phyloP scores from a whole-genome alignment of 2,797 vertebrate species.

The Momotus momota region DNA sequence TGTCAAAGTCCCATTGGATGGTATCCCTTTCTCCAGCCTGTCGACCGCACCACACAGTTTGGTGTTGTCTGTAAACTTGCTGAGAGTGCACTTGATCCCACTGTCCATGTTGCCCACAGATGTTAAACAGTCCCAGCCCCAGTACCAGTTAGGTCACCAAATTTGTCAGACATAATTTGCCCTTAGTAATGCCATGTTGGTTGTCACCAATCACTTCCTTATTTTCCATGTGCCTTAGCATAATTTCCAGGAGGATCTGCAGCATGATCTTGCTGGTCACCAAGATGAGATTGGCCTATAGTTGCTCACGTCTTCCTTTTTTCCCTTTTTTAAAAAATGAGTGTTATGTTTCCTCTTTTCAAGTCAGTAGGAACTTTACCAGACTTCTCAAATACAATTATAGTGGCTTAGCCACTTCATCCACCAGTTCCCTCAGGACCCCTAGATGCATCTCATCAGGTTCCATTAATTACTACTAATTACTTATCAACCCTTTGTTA shows the following conservation, averaged over 20 bases:
- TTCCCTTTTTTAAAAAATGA: background rate
- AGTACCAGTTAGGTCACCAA: background rate
- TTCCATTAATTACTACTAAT: background rate
- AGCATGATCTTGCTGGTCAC: background rate
- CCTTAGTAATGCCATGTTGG: background rate
- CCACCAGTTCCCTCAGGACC: background rate
- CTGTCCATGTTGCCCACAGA: background rate
- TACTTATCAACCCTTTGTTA: background rate
- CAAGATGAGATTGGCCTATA: background rate
- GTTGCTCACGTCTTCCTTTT: background rate
- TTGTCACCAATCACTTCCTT: background rate
- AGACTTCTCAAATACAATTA: background rate
- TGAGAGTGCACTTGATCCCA: background rate
- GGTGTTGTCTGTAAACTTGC: background rate
- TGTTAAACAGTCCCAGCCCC: background rate
- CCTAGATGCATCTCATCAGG: background rate
- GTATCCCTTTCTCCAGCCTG: background rate
- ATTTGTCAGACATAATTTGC: background rate
- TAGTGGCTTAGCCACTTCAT: background rate
- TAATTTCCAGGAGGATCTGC: background rate
- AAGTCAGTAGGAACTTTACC: background rate
- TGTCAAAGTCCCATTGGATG: background rate
- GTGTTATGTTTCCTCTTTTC: background rate
- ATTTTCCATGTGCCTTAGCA: background rate
- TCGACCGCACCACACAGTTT: background rate